A percentile compares a stretch with the other conserved stretches of the same genome.
phyloP scores from a whole-genome alignment of 2,888 invertebrate genomes.

The Slavum lentiscoides region DNA sequence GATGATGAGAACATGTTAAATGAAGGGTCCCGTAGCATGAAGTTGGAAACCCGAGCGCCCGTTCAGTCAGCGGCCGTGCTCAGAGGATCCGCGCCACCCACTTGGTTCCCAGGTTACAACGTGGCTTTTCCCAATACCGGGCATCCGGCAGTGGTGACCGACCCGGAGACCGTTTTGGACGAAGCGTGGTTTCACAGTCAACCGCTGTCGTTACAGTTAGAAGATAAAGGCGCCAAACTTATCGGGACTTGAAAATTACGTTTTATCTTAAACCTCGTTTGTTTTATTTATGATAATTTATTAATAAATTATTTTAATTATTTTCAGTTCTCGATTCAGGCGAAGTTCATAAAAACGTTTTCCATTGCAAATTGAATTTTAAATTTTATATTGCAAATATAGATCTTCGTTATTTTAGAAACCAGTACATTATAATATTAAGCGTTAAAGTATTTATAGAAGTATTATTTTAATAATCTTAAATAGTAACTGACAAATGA shows the following conservation, averaged over 20 bases:
- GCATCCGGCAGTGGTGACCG: conserved; percentile 9
- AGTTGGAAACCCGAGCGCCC: conserved; percentile 14
- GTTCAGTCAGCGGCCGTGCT: conserved; percentile 30
- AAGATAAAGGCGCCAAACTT: conserved; percentile 36
- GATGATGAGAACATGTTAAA: neutral
- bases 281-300: no score
- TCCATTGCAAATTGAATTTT: no score
- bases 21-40: neutral
- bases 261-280: no score
- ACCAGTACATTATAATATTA: no score
- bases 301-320: no score
- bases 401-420: no score
- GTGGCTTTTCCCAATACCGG: conserved; percentile 36
- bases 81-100: conserved; percentile 26
- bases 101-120: conserved; percentile 40
- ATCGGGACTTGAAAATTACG: conserved; percentile 2
- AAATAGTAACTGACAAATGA: no score
- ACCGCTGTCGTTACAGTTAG: conserved; percentile 27
- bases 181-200: conserved; percentile 46
- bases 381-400: no score
- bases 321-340: no score
- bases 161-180: conserved; percentile 23
- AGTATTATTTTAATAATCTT: no score
- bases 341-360: no score
- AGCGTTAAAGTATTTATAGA: no score